A percentile compares a stretch with the other conserved stretches of the same genome.
These are phyloP conservation scores for Malurus elegans DNA, from an alignment of 2,113 vertebrate species.

Conservation along the genomic window DNA sequence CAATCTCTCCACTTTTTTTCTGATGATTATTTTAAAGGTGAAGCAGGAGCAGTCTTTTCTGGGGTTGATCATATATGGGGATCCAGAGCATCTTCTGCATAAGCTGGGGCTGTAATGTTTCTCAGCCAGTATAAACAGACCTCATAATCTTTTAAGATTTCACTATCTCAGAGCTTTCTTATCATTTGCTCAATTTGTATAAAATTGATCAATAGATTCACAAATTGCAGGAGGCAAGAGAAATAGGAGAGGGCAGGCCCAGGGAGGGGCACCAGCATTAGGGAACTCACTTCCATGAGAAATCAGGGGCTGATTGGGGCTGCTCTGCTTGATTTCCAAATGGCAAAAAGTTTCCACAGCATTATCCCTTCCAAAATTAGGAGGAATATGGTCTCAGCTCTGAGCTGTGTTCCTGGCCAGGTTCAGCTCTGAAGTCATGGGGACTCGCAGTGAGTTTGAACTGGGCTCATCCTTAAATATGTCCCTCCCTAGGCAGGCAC, in stretches of 20 bases:
- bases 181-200: not conserved
- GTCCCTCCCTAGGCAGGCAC: not conserved
- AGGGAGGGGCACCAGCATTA: accelerated
- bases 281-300: not conserved
- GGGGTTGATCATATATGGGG: not conserved
- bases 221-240: not conserved
- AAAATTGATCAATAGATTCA: not conserved
- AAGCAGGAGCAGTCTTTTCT: not conserved
- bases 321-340: not conserved
- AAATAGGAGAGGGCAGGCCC: not conserved
- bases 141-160: not conserved
- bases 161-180: not conserved
- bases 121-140: not conserved
- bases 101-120: not conserved
- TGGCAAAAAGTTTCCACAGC: not conserved
- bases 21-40: not conserved
- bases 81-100: accelerated
- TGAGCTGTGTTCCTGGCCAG: not conserved
- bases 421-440: not conserved
- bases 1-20: not conserved
- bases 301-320: not conserved
- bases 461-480: not conserved
- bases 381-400: not conserved
- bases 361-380: not conserved
- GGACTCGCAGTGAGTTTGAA: not conserved